Percentiles rank a stretch among this genome's conserved stretches.
These are phyloP conservation scores for Halictus quadricinctus DNA, from an alignment of 2,888 invertebrate genomes.

Conservation along the genomic window DNA sequence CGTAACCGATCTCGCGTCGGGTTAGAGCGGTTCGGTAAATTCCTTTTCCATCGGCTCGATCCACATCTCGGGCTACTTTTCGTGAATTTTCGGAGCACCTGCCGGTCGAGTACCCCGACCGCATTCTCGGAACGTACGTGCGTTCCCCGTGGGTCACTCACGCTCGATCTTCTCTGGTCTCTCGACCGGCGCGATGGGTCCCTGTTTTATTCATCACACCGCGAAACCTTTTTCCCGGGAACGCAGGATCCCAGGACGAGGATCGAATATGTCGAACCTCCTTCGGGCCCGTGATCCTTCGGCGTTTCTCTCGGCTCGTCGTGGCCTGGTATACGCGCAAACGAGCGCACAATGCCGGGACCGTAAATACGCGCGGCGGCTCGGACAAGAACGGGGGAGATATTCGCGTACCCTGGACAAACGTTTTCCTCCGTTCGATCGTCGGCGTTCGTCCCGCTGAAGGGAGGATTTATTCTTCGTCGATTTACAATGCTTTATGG, in stretches of 20 bases:
- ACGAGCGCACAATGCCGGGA: slow-evolving; percentile 47
- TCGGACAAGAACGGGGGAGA: slow-evolving; percentile 23
- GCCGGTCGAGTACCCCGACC: neutral
- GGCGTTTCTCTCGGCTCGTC: slow-evolving; percentile 36
- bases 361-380: slow-evolving; percentile 38
- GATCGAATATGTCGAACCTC: slow-evolving; percentile 46
- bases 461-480: slow-evolving; percentile 76
- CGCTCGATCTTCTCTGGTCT: slow-evolving; percentile 15
- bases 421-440: slow-evolving; percentile 42
- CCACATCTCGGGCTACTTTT: neutral
- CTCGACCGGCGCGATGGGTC: slow-evolving; percentile 5
- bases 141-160: slow-evolving; percentile 12
- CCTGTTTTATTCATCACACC: slow-evolving; percentile 58
- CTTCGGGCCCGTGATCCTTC: slow-evolving; percentile 12
- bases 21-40: neutral
- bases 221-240: slow-evolving; percentile 45
- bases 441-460: slow-evolving; percentile 60
- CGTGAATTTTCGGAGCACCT: slow-evolving; percentile 4
- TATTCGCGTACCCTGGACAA: slow-evolving; percentile 43
- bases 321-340: slow-evolving; percentile 34
- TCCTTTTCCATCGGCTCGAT: neutral
- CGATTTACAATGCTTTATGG: slow-evolving; percentile 78
- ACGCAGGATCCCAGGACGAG: slow-evolving; percentile 49
- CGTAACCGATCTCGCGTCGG: neutral
- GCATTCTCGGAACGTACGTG: slow-evolving; percentile 1